phyloP scores from a whole-genome alignment of 2,113 vertebrate species.

The Anthoscopus minutus region DNA sequence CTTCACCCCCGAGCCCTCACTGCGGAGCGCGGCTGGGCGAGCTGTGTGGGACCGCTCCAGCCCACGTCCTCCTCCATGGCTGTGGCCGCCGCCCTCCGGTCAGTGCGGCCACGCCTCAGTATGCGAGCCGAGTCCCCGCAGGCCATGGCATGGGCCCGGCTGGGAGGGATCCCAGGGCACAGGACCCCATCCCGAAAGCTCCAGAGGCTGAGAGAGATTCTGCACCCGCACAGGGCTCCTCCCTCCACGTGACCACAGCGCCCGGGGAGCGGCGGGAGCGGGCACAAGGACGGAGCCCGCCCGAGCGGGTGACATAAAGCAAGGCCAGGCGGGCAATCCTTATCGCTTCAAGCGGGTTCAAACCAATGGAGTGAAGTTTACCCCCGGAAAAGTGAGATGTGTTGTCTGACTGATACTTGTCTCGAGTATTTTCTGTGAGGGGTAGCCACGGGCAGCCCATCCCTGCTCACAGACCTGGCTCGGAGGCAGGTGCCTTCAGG shows the following conservation, averaged over 20 bases:
- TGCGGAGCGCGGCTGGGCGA: accelerated
- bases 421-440: accelerated
- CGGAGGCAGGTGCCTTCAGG: no score
- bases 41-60: accelerated
- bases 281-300: accelerated
- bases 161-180: accelerated
- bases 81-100: background rate
- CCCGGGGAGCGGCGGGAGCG: no score
- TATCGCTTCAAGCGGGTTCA: no score
- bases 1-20: accelerated
- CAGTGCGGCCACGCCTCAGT: accelerated
- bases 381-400: accelerated
- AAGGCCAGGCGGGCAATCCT: background rate
- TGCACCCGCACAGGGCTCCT: accelerated
- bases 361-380: accelerated
- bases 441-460: background rate
- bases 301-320: accelerated
- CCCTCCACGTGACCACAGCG: accelerated
- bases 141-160: accelerated
- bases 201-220: background rate
- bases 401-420: accelerated
- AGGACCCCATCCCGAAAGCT: accelerated
- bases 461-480: accelerated
- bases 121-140: accelerated
- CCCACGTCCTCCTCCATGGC: accelerated